Evolutionary conservation across 2,888 invertebrate species (phyloP).

Genomic region (Diaphora mendica): DNA sequence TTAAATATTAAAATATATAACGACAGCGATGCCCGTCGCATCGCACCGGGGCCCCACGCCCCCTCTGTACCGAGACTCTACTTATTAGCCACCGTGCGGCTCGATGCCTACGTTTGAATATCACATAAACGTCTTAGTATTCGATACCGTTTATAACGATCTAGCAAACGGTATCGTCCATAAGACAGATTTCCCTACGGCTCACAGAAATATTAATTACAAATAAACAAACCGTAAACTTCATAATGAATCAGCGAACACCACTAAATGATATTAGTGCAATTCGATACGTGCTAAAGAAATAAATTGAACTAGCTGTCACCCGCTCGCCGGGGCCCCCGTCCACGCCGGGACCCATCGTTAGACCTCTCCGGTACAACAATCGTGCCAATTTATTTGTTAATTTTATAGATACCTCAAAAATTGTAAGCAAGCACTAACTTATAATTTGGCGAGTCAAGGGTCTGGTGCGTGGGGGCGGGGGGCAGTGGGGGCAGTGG

Average conservation of each 20-base stretch:
- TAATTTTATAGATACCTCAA: background rate
- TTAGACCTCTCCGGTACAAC: background rate
- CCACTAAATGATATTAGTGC: slow-evolving; percentile 50
- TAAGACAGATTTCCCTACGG: background rate
- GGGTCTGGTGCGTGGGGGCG: background rate
- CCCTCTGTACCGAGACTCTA: too few relatives aligned
- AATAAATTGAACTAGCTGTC: slow-evolving; percentile 17
- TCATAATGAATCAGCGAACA: slow-evolving; percentile 30
- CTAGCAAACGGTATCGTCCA: background rate
- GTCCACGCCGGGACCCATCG: background rate
- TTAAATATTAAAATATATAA: slow-evolving; percentile 19
- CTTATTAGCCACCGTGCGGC: background rate
- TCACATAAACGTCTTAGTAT: background rate
- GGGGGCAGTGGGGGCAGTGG: background rate
- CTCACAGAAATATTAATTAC: slow-evolving; percentile 28
- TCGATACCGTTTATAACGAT: background rate
- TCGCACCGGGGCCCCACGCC: background rate
- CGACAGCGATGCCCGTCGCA: background rate
- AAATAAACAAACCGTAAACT: slow-evolving; percentile 32
- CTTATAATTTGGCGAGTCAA: slow-evolving; percentile 1
- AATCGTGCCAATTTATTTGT: background rate
- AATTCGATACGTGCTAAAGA: slow-evolving; percentile 53
- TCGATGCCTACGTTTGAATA: background rate
- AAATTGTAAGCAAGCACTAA: background rate
- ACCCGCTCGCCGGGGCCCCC: background rate